phyloP scores from a whole-genome alignment of 2,888 invertebrate species.

The Protophormia terraenovae region DNA sequence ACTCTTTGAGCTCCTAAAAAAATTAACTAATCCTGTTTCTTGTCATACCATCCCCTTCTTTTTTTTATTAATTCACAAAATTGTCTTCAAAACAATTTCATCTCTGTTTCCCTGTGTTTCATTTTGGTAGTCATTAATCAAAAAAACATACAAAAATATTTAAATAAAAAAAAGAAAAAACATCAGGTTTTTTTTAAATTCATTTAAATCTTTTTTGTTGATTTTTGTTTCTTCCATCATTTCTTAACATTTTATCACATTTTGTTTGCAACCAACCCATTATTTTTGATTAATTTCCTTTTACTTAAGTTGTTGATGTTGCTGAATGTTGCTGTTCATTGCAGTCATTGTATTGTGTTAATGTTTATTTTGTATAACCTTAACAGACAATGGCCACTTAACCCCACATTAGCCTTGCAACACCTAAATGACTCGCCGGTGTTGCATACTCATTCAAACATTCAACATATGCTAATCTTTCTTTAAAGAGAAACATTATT shows the following conservation, averaged over 20 bases:
- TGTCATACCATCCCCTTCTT: neutral
- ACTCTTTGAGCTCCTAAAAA: neutral
- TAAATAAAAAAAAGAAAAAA: too few species aligned
- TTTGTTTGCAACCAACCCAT: constrained; percentile 55
- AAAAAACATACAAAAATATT: constrained; percentile 40
- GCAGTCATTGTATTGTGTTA: too few species aligned
- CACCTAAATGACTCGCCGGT: constrained; percentile 49
- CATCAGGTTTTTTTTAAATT: neutral
- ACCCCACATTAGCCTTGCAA: constrained; percentile 66
- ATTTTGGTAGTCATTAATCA: constrained; percentile 58
- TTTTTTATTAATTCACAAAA: neutral
- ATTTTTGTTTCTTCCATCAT: neutral
- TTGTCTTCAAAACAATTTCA: constrained; percentile 4
- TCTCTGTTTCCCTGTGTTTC: constrained; percentile 26
- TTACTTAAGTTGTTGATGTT: too few species aligned
- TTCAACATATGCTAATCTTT: neutral
- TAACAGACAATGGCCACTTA: constrained; percentile 64
- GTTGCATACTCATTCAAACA: neutral
- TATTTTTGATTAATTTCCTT: constrained; percentile 62
- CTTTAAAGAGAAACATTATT: neutral
- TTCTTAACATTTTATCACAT: constrained; percentile 56
- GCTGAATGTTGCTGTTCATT: constrained; percentile 28
- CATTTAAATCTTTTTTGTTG: neutral
- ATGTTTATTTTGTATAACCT: constrained; percentile 39
- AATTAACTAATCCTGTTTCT: neutral